Evolutionary conservation across 1,140 invertebrate species (phyloP), one percentile per base, ranked within the genome.

Genomic region (Rhopalosiphum maidis): DNA sequence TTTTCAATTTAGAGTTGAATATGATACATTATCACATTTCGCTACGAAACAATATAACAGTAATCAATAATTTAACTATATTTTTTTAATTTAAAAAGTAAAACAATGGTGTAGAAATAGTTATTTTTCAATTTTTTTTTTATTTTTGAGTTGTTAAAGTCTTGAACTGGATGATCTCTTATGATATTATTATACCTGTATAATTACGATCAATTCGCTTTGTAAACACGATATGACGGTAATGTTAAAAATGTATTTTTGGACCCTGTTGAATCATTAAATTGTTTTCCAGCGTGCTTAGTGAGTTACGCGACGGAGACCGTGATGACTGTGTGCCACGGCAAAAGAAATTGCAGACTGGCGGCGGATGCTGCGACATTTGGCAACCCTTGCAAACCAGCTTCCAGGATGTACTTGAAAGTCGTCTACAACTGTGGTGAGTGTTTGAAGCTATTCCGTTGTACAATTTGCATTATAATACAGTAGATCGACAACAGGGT

Each of bases 401-500:
- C 97, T 91, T 98, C 98, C 94, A 96, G 97, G 93, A 98, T 98
- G 95, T 99, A 99, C 95, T 96, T 99, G 94, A 98, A 98, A 96
- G 97, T 98, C 94, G 97, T 98, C 94, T 99, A 98, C 95, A 98
- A 98, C 48, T 99, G 98, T 95, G 98, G 98, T 99, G 96, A 98
- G 97, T 97, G 91, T 46, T 23, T n/a, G 3, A 68, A 21, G 60
- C 30, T n/a, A n/a, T 77, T n/a, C 4, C 15, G 1, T 5, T n/a
- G 15, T 18, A 18, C n/a, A 30, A 68, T 60, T n/a, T 68, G 15
- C 15, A 77, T 77, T 18, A n/a, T 11, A 18, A 15, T n/a, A 4
- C 30, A n/a, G 60, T 18, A n/a, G 23, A 77, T n/a, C 60, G n/a
- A n/a, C 30, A 18, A 77, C 4, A n/a, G n/a, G n/a, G 4, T 77